phyloP scores from a whole-genome alignment of 2,797 vertebrate species.

The Dromococcyx pavoninus region DNA sequence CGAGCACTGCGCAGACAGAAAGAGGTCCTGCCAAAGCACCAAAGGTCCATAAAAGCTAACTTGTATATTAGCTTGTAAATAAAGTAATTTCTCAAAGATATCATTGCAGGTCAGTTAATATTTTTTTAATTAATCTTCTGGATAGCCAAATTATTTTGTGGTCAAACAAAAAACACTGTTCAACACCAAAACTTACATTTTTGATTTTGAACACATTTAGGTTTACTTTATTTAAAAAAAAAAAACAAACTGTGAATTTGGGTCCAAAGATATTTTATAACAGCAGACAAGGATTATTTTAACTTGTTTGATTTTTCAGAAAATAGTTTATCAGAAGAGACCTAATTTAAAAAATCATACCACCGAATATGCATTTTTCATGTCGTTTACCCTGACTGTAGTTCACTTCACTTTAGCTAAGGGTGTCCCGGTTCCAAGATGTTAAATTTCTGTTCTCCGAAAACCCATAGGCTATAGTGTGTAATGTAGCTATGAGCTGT shows the following conservation, averaged over 20 bases:
- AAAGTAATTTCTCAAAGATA: neutral
- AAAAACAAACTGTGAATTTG: neutral
- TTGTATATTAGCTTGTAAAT: neutral
- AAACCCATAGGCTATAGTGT: neutral
- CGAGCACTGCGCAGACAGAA: rapidly evolving
- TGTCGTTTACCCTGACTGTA: neutral
- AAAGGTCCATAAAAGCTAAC: neutral
- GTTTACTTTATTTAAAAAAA: neutral
- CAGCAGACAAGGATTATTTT: neutral
- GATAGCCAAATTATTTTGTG: neutral
- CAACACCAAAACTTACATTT: neutral
- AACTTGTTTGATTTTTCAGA: neutral
- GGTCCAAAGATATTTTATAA: neutral
- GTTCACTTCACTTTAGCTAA: neutral
- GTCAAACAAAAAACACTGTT: neutral
- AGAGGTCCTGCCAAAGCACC: neutral
- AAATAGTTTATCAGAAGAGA: neutral
- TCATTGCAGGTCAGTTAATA: neutral
- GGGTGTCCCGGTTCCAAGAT: neutral
- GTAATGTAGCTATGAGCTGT: neutral
- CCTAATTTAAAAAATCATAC: neutral
- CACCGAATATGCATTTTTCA: neutral
- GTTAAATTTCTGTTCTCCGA: neutral
- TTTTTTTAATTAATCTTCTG: neutral
- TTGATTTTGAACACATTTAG: neutral